A percentile compares a stretch with the other conserved stretches of the same genome.
These are phyloP conservation scores for Leuciscus idus DNA, from an alignment of 2,113 vertebrate species.

Conservation along the genomic window DNA sequence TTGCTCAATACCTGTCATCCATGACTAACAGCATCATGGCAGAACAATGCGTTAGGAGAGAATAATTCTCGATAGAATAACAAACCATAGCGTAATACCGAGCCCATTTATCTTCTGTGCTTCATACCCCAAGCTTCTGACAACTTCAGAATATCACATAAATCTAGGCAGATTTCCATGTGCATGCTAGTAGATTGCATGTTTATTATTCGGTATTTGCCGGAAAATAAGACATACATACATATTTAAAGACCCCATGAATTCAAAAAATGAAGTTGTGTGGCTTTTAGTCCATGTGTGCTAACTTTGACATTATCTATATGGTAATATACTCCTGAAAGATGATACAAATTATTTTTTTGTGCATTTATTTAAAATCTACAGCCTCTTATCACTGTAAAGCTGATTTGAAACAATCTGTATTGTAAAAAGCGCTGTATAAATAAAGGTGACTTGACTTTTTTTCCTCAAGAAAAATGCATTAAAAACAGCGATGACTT, in stretches of 20 bases:
- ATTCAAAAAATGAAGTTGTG: background rate
- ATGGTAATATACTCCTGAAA: background rate
- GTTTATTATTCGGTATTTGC: slow-evolving; percentile 31
- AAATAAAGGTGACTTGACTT: too few relatives aligned
- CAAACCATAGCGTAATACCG: slow-evolving; percentile 34
- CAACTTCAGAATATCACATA: slow-evolving; percentile 37
- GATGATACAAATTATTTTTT: background rate
- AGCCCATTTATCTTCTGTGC: slow-evolving; percentile 43
- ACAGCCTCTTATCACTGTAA: background rate
- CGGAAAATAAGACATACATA: background rate
- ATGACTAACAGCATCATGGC: slow-evolving; percentile 57
- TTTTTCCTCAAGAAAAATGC: background rate
- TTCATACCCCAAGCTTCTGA: slow-evolving; percentile 37
- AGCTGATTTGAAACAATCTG: too few relatives aligned
- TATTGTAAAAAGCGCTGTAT: too few relatives aligned
- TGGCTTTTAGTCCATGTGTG: background rate
- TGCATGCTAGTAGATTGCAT: slow-evolving; percentile 8
- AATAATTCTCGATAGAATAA: slow-evolving; percentile 54
- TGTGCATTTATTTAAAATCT: background rate
- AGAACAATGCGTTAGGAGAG: slow-evolving; percentile 54
- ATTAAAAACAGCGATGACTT: background rate
- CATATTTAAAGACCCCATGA: background rate
- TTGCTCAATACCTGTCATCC: slow-evolving; percentile 58
- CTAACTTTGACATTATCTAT: too few relatives aligned
- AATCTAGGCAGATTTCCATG: slow-evolving; percentile 43